phyloP scores from a whole-genome alignment of 92 coral and sea anemone genomes.

The Pocillopora grandis region DNA sequence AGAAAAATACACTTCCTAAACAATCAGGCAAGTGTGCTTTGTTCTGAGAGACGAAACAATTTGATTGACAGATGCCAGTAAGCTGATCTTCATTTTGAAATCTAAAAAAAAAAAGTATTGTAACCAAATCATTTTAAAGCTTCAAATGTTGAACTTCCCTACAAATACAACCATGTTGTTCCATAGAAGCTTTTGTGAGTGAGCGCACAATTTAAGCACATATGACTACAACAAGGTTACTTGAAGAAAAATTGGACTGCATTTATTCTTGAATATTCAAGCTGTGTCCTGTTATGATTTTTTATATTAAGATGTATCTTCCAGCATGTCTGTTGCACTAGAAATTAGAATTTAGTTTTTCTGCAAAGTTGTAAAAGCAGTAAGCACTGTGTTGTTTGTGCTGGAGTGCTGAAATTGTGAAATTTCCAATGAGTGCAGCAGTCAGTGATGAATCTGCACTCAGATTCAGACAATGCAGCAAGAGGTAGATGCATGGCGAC shows the following conservation, averaged over 20 bases:
- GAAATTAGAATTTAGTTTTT: no score
- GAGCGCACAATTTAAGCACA: not conserved
- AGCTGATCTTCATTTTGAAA: slow-evolving; percentile 8
- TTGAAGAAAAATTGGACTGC: not conserved
- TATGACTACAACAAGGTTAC: not conserved
- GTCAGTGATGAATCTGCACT: not conserved
- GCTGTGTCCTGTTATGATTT: not conserved
- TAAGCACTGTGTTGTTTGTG: not conserved
- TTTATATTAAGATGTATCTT: no score
- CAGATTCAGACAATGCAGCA: not conserved
- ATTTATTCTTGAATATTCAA: not conserved
- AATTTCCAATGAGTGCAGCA: not conserved
- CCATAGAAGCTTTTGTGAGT: not conserved
- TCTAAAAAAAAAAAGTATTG: not conserved
- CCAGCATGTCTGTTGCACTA: no score
- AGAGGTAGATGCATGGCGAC: not conserved
- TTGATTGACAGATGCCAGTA: slow-evolving; percentile 34
- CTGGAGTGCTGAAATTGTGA: not conserved
- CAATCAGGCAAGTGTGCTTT: slow-evolving; percentile 77
- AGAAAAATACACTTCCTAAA: slow-evolving; percentile 75
- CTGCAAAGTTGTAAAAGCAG: not conserved
- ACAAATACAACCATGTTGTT: not conserved
- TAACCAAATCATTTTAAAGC: not conserved
- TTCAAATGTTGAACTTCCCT: not conserved
- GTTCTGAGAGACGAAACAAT: slow-evolving; percentile 36